Conservation (phyloP, 2,888 invertebrate genomes). For the Dicranocentrus wangi region DNA sequence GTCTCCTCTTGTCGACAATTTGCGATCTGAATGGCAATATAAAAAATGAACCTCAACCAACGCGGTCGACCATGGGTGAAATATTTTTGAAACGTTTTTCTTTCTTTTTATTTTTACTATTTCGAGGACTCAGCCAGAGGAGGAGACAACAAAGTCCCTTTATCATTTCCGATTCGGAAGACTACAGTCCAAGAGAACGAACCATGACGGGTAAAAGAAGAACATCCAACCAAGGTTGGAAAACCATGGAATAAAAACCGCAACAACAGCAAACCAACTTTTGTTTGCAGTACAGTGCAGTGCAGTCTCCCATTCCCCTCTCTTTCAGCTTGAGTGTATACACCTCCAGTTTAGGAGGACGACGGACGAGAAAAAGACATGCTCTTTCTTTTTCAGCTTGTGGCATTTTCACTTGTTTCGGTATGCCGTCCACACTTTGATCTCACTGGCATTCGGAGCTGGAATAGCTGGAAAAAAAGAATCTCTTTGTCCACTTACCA, state of each 20-base stretch:
- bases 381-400: neutral
- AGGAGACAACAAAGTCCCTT: neutral
- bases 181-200: neutral
- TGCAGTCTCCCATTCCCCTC: too few relatives aligned
- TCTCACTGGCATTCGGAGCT: neutral
- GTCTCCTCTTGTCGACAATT: too few relatives aligned
- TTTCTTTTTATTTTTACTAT: neutral
- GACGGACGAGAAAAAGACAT: neutral
- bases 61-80: neutral
- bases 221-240: too few relatives aligned
- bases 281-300: neutral
- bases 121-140: neutral
- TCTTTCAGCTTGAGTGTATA: too few relatives aligned
- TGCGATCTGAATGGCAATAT: too few relatives aligned
- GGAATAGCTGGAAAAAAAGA: neutral
- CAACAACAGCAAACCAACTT: constrained; percentile 1
- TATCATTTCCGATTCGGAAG: neutral
- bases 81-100: neutral
- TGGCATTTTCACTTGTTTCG: neutral
- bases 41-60: neutral
- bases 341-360: too few relatives aligned
- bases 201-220: constrained; percentile 6
- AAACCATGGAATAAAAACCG: neutral
- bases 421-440: neutral
- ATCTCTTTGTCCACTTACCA: too few relatives aligned